Evolutionary conservation across 1,140 invertebrate species (phyloP), one percentile per base, ranked within the genome.

Genomic region (Leptonema lineaticorne): DNA sequence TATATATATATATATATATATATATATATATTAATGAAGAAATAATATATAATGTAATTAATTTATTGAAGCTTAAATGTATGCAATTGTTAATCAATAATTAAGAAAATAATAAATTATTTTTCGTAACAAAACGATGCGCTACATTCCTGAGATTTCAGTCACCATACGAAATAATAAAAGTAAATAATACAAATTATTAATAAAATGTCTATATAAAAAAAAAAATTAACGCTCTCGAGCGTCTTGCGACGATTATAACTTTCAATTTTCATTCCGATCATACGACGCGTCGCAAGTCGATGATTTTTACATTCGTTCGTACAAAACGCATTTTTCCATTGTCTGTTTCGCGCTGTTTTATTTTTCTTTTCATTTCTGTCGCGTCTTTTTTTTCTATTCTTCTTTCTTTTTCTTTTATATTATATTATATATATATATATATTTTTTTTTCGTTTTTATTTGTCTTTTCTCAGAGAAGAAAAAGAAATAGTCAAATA

Each of bases 211-310:
- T n/a, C n/a, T n/a, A n/a, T n/a, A n/a, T n/a, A n/a, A n/a, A n/a
- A n/a, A n/a, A n/a, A n/a, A 22, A 50, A 50, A 50, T 50, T 50
- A 16, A 24, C 46, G 18, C 46, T 50, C 46, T 50, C 46, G 46
- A 50, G 24, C 16, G 46, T 22, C 6, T 4, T 8, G 18, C 22
- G 2, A 50, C 18, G 16, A 18, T 50, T 22, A 33, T 33, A 22
- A 50, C 46, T 50, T 50, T 50, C 46, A 24, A 22, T 50, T 50
- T 50, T 50, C 46, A 50, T 50, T 50, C 46, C 46, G 46, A 50
- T 50, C 46, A 50, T 50, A 50, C 46, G 46, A 50, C 18, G 46
- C 18, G 46, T 50, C 46, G 46, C 46, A 50, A 22, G 46, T 50
- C 46, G 46, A 22, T 50, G n/a, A n/a, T 50, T 50, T 50, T 20